Evolutionary conservation across 2,797 vertebrate genomes (phyloP).

Genomic region (Bradypodion pumilum): DNA sequence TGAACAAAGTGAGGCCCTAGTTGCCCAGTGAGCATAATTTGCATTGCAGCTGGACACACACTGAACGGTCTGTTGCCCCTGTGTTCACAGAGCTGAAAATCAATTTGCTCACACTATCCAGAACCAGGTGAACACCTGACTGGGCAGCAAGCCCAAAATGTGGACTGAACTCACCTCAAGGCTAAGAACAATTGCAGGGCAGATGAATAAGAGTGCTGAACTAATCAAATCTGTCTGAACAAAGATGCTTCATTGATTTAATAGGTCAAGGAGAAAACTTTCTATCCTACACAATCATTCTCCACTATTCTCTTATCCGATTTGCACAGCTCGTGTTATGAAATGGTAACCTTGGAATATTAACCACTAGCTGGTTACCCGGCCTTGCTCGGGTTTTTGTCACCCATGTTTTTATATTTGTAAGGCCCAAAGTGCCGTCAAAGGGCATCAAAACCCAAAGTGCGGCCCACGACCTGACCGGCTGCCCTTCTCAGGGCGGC

Average conservation of each 20-base stretch:
- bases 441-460: too few species aligned
- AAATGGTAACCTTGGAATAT: neutral
- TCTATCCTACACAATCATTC: neutral
- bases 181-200: neutral
- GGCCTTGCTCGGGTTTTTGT: too few species aligned
- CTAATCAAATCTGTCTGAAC: neutral
- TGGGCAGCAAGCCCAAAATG: neutral
- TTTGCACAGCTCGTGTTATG: neutral
- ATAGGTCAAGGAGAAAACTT: neutral
- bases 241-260: neutral
- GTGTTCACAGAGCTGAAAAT: neutral
- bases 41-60: neutral
- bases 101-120: neutral
- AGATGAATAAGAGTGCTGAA: neutral
- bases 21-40: neutral
- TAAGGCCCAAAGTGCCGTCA: too few species aligned
- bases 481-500: too few species aligned
- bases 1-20: neutral
- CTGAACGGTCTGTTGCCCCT: neutral
- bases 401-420: too few species aligned
- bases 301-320: neutral
- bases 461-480: too few species aligned
- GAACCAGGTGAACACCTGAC: neutral
- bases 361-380: too few species aligned
- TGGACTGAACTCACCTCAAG: neutral